These are phyloP conservation scores for Danio albolineatus DNA, from an alignment of 2,797 vertebrate species.

Conservation along the genomic window DNA sequence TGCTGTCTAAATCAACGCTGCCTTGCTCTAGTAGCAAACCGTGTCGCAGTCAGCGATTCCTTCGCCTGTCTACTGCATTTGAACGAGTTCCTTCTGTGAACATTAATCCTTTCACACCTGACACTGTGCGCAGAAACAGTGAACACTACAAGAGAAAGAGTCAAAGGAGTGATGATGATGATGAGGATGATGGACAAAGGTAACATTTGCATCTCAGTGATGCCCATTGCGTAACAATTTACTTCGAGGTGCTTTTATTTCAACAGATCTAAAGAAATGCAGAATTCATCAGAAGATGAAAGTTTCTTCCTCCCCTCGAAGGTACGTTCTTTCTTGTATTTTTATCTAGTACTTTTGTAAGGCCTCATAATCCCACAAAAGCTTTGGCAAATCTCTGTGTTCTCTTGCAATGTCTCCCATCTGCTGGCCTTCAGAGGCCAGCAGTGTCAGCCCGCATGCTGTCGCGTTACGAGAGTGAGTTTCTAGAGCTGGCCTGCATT, in stretches of 20 bases:
- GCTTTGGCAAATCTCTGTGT: slow-evolving; percentile 39
- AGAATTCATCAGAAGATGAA: slow-evolving; percentile 81
- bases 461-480: slow-evolving; percentile 95
- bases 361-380: slow-evolving; percentile 13
- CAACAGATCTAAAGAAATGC: slow-evolving; percentile 76
- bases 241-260: background rate
- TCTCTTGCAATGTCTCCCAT: slow-evolving; percentile 62
- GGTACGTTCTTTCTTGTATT: slow-evolving; percentile 65
- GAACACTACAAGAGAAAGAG: slow-evolving; percentile 77
- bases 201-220: slow-evolving; percentile 47
- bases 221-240: background rate
- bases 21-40: slow-evolving; percentile 76
- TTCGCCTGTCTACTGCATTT: slow-evolving; percentile 67
- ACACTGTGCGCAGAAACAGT: slow-evolving; percentile 80
- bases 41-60: slow-evolving; percentile 69
- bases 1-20: slow-evolving; percentile 80
- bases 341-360: background rate
- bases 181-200: slow-evolving; percentile 69
- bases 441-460: slow-evolving; percentile 88
- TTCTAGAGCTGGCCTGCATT: slow-evolving; percentile 92
- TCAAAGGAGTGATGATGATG: slow-evolving; percentile 75
- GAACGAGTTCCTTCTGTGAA: slow-evolving; percentile 83
- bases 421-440: slow-evolving; percentile 79
- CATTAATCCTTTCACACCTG: slow-evolving; percentile 94
- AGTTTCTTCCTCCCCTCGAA: slow-evolving; percentile 81